Percentiles rank a stretch among this genome's conserved stretches.
Conservation (phyloP, 2,888 invertebrate genomes). For the Psococerastis gibbosa region DNA sequence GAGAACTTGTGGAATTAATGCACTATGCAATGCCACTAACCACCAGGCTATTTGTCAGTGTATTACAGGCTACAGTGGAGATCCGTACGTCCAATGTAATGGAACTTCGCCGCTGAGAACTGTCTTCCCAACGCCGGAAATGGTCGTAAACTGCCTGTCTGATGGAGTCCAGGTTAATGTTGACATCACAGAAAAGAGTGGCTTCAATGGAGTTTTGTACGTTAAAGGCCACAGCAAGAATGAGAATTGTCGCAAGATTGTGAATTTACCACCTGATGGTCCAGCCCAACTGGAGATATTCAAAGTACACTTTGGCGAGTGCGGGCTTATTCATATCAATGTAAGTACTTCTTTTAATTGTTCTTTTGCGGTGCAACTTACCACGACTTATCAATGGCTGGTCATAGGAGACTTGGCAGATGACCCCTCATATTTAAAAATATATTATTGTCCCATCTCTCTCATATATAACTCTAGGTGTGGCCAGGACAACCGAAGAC, state of each 20-base stretch:
- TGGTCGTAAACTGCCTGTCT: slow-evolving; percentile 75
- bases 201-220: slow-evolving; percentile 78
- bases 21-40: slow-evolving; percentile 55
- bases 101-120: slow-evolving; percentile 39
- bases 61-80: slow-evolving; percentile 53
- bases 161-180: slow-evolving; percentile 80
- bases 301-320: slow-evolving; percentile 77
- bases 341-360: slow-evolving; percentile 31
- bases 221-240: slow-evolving; percentile 91
- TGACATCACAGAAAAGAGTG: slow-evolving; percentile 47
- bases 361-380: not conserved
- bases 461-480: too few species aligned
- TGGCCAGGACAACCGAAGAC: too few species aligned
- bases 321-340: slow-evolving; percentile 78
- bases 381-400: too few species aligned
- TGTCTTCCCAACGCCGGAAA: slow-evolving; percentile 68
- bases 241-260: slow-evolving; percentile 66
- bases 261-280: slow-evolving; percentile 51
- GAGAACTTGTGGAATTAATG: slow-evolving; percentile 53
- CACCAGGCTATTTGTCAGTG: slow-evolving; percentile 64
- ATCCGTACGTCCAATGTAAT: slow-evolving; percentile 52
- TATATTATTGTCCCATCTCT: too few species aligned
- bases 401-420: too few species aligned
- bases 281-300: slow-evolving; percentile 53
- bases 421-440: too few species aligned